Conservation (phyloP, 2,113 vertebrate species). For the Ia io region DNA sequence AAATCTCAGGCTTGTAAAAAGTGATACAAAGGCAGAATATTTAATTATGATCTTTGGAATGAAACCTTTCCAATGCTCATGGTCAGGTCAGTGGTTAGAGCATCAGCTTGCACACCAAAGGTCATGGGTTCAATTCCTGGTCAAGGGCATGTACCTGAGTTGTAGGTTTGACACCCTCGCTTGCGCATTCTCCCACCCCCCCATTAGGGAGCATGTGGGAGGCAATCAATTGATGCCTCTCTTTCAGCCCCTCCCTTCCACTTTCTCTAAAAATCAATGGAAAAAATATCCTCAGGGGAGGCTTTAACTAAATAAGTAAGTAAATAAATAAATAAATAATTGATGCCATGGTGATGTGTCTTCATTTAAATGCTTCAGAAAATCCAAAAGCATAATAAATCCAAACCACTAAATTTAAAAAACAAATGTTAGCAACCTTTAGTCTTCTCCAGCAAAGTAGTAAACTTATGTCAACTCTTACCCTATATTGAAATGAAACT, state of each 20-base stretch:
- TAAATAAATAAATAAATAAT: neutral
- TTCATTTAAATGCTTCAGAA: conserved; percentile 25
- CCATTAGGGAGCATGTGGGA: neutral
- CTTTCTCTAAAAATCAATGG: neutral
- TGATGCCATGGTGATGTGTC: neutral
- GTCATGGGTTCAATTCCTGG: neutral
- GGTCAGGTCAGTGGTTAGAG: neutral
- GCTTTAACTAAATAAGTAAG: neutral
- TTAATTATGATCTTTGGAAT: neutral
- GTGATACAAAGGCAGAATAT: neutral
- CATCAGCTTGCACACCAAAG: neutral
- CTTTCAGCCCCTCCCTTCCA: neutral
- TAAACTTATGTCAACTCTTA: conserved; percentile 78
- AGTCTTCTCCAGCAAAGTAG: neutral
- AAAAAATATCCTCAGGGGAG: neutral
- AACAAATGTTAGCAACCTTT: neutral
- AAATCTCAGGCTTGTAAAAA: conserved; percentile 52
- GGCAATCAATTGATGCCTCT: neutral
- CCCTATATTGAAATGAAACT: conserved; percentile 94
- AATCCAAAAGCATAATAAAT: neutral
- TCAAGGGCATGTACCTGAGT: neutral
- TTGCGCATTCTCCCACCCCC: no score
- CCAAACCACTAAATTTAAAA: neutral
- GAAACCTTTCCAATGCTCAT: neutral
- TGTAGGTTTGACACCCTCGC: neutral